Base-by-base conservation (phyloP, 1,140 invertebrate genomes). In the Lamellibrachia luymesi region DNA sequence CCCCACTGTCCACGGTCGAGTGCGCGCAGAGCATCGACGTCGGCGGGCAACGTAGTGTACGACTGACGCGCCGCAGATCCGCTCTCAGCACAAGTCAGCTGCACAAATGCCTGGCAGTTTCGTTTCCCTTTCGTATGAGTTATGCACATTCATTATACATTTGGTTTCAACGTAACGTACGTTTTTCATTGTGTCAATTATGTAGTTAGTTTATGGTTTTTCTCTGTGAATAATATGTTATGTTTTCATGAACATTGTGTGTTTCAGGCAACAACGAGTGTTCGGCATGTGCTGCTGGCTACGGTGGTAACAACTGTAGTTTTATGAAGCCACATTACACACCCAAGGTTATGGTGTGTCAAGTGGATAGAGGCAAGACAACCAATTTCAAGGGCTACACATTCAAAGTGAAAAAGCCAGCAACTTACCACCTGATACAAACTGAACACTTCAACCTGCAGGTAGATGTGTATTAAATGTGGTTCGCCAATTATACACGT, bases 301-400 rank as follows among this genome's bases (percentile, higher is more conserved):
- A 52, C 50, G 51, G 27, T 25, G 92, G 92, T 51, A 52, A 0
- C 49, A 51, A 92, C 52, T 92, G 92, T 64, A 51, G 49, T 38
- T 91, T 91, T 91, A n/a, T 91, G 6, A 51, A 91, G 50, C 50
- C 50, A 27, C 90, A 7, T 91, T 49, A 27, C 27, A 91, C 6
- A 91, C 2, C 90, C 50, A 51, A 91, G 8, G 4, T 50, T 4
- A 50, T 91, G 38, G 90, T 91, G 17, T 91, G 90, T 38, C 50
- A 49, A 13, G 22, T 80, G 64, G 13, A 51, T 91, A n/a, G 90
- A 80, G 90, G 90, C 38, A 27, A 91, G 50, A 38, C 50, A n/a
- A 91, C 90, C 90, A 91, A 91, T 51, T 91, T 91, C 90, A n/a
- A 51, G 50, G 90, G 90, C 10, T 50, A 91, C 8, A 91, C 5